Percentiles rank a stretch among this genome's conserved stretches.
Evolutionary conservation across 2,888 invertebrate genomes (phyloP).

Genomic region (Ectemnius lituratus): DNA sequence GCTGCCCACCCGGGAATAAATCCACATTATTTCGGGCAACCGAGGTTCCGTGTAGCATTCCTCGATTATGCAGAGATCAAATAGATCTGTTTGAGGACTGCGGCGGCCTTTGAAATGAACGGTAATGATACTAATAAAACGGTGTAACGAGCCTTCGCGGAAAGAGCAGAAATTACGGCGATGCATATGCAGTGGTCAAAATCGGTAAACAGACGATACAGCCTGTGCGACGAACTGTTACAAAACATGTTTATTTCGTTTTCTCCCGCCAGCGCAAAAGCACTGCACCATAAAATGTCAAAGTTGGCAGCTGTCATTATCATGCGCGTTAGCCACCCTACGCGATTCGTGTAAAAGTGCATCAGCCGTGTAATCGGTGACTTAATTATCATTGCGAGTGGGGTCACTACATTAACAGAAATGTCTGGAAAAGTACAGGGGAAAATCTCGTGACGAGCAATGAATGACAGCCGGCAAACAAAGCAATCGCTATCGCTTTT

Average conservation of each 20-base stretch:
- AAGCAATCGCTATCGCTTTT: too few species aligned
- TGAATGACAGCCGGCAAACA: too few species aligned
- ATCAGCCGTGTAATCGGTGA: too few species aligned
- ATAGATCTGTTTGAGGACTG: too few species aligned
- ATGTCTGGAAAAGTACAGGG: too few species aligned
- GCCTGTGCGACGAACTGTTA: not conserved
- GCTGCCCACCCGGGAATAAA: not conserved
- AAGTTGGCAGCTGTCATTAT: constrained; percentile 9
- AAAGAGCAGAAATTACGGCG: not conserved
- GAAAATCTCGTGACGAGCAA: too few species aligned
- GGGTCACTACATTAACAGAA: too few species aligned
- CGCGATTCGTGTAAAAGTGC: too few species aligned
- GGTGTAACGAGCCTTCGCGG: not conserved
- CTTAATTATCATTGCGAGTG: too few species aligned
- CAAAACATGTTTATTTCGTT: constrained; percentile 18
- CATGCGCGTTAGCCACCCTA: too few species aligned
- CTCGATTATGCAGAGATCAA: not conserved
- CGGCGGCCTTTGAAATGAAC: too few species aligned
- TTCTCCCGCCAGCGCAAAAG: not conserved
- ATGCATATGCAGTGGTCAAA: not conserved
- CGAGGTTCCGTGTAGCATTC: not conserved
- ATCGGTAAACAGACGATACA: constrained; percentile 6
- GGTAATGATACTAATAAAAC: constrained; percentile 1
- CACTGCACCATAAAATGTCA: constrained; percentile 7
- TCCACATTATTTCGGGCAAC: not conserved